Evolutionary conservation across 1,140 invertebrate species (phyloP).

Genomic region (Mercenaria mercenaria): DNA sequence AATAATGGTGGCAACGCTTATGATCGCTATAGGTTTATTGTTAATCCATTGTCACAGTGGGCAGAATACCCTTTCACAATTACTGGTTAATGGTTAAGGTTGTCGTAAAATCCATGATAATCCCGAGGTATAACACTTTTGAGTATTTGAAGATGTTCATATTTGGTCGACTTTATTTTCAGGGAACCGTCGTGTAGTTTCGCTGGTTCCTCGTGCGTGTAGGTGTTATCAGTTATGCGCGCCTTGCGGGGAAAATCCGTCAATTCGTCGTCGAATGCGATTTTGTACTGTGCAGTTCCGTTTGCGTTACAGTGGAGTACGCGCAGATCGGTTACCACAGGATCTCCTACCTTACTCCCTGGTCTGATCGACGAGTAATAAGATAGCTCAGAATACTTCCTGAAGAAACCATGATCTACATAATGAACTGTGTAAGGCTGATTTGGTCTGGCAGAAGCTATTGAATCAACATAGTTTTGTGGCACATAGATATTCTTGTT

Average conservation of each 20-base stretch:
- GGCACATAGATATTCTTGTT: slow-evolving; percentile 35
- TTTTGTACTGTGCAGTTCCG: neutral
- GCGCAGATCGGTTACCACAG: slow-evolving; percentile 30
- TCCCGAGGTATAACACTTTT: slow-evolving; percentile 40
- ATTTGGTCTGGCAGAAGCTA: neutral
- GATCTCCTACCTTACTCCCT: slow-evolving; percentile 29
- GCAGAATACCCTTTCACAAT: neutral
- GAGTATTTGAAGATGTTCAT: slow-evolving; percentile 37
- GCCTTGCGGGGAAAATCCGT: neutral
- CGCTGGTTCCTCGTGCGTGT: neutral
- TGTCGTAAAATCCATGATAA: slow-evolving; percentile 37
- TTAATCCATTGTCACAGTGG: neutral
- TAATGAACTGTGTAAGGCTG: slow-evolving; percentile 22
- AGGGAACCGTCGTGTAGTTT: neutral
- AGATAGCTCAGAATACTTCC: neutral
- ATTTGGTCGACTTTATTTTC: slow-evolving; percentile 18
- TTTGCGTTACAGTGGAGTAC: neutral
- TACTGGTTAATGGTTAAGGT: slow-evolving; percentile 1
- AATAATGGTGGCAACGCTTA: too few relatives aligned
- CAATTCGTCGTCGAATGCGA: neutral
- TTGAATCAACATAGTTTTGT: slow-evolving; percentile 19
- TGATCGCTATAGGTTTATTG: neutral
- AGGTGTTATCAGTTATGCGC: neutral
- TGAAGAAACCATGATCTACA: slow-evolving; percentile 7
- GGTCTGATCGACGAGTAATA: slow-evolving; percentile 35